These are phyloP conservation scores for Erebia epiphron DNA, from an alignment of 2,888 invertebrate genomes.

Conservation along the genomic window DNA sequence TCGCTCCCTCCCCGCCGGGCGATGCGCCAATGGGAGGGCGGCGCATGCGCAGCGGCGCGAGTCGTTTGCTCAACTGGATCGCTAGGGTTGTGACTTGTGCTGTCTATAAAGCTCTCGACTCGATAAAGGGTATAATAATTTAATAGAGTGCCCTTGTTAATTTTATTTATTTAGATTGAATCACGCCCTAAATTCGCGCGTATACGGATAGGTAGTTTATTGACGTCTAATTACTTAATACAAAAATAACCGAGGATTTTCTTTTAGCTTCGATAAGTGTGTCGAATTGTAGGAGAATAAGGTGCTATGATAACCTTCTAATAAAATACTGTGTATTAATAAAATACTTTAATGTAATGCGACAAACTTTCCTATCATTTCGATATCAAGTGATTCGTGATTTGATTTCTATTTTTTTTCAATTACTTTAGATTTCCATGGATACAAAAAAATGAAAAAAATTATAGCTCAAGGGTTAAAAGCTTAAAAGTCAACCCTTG, in stretches of 20 bases:
- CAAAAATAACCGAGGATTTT: neutral
- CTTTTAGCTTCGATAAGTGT: too few species aligned
- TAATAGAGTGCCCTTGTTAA: constrained; percentile 5
- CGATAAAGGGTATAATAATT: constrained; percentile 44
- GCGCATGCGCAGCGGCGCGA: constrained; percentile 77
- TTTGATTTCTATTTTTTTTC: too few species aligned
- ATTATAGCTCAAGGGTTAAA: constrained; percentile 30
- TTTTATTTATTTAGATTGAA: neutral
- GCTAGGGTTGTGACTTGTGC: constrained; percentile 68
- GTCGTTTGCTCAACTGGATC: constrained; percentile 74
- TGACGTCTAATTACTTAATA: neutral
- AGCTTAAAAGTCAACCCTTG: constrained; percentile 47
- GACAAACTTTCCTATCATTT: too few species aligned
- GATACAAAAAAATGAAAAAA: constrained; percentile 20
- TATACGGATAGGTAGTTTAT: neutral
- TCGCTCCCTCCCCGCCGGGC: constrained; percentile 57
- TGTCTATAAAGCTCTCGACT: constrained; percentile 56
- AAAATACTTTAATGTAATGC: too few species aligned
- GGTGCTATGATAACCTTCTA: too few species aligned
- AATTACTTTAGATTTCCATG: too few species aligned
- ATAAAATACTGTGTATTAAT: too few species aligned
- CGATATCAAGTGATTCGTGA: too few species aligned
- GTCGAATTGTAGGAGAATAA: too few species aligned
- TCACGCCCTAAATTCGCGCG: neutral
- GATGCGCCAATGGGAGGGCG: constrained; percentile 63